Conservation (phyloP, 2,113 vertebrate genomes). For the Uria lomvia region DNA sequence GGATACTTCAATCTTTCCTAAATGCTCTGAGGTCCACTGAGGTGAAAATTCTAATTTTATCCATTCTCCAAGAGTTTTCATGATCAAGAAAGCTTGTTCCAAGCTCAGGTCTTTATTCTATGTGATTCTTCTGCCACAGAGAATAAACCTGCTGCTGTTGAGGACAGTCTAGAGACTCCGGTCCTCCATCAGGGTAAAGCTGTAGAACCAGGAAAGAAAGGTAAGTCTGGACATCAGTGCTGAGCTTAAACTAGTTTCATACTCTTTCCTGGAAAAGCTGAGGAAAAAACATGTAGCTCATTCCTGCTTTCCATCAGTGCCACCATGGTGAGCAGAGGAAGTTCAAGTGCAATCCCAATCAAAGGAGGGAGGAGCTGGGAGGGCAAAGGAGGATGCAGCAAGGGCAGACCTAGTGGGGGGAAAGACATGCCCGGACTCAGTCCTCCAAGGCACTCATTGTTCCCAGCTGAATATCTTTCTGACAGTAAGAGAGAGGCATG, state of each 20-base stretch:
- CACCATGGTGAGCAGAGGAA: accelerated
- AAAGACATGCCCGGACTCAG: not conserved
- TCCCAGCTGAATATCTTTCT: not conserved
- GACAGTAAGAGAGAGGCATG: not conserved
- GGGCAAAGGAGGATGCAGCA: not conserved
- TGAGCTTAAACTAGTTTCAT: not conserved
- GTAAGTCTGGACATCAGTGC: not conserved
- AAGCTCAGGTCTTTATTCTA: not conserved
- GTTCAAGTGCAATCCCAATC: not conserved
- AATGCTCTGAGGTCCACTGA: not conserved
- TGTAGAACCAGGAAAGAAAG: not conserved
- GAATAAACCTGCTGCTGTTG: not conserved
- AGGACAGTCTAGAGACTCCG: not conserved
- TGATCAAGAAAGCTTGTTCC: not conserved
- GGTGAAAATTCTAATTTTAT: not conserved
- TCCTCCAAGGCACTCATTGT: not conserved
- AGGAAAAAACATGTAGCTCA: not conserved
- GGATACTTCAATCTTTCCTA: not conserved
- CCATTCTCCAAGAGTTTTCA: not conserved
- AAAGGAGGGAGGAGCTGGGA: not conserved
- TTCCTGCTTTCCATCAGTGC: not conserved
- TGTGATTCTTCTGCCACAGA: not conserved
- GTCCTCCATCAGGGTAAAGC: not conserved
- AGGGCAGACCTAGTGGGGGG: not conserved
- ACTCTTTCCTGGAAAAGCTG: not conserved